Evolutionary conservation across 2,113 vertebrate genomes (phyloP), one percentile per base, ranked within the genome.

Genomic region (Mystacornis crossleyi): DNA sequence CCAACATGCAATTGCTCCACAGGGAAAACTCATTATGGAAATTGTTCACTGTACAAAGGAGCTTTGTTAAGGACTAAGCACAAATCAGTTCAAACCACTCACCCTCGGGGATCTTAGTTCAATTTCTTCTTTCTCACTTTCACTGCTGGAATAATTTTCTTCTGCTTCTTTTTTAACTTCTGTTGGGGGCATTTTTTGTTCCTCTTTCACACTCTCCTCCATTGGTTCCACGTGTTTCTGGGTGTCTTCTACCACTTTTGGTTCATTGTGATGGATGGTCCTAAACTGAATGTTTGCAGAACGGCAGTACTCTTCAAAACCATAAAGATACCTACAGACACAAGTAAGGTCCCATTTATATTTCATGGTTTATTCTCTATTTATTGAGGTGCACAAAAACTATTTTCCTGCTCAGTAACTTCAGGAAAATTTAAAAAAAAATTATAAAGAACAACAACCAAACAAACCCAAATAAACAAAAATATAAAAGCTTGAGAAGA

Each of bases 221-320:
- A 98, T 98, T 80, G 96, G 95, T 92, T 98, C 98, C 74, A 93
- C 91, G 72, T 80, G 96, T 26, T 97, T 97, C 88, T 97, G 97
- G 40, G 79, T 72, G 57, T 97, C 94, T 70, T 97, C 58, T 98
- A 98, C 90, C 93, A 98, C 98, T 98, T 98, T 97, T 89, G 98
- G 98, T 81, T 99, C 98, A 98, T 99, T 99, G 97, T 99, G 99
- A 77, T 99, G 99, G 98, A 99, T 98, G 84, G 99, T 99, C 97
- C 99, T 99, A 92, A 99, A 99, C 81, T 99, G 98, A 98, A 99
- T 99, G 96, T 98, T 98, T 96, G 99, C 99, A 20, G 99, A 99
- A 70, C 99, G 99, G 96, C 99, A 99, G 96, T 99, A 99, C 93
- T 99, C 99, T 97, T 99, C 99, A 64, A 99, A 99, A 80, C 99